Evolutionary conservation across 2,888 invertebrate species (phyloP).

Genomic region (Catocala sponsa): DNA sequence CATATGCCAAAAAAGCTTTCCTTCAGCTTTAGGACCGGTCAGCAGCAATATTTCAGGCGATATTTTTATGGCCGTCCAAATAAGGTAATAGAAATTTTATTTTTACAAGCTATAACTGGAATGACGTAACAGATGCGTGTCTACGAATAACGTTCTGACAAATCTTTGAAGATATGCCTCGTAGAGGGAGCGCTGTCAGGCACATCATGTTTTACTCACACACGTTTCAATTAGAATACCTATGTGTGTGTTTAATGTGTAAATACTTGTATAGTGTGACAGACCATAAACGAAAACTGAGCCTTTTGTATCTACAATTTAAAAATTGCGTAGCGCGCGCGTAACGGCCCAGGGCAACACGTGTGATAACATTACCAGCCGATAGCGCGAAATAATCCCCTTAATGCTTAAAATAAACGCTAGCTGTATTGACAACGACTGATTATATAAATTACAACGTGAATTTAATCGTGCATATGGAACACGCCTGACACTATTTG

Average conservation of each 20-base stretch:
- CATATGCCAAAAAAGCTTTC: slow-evolving; percentile 12
- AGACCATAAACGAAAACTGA: slow-evolving; percentile 7
- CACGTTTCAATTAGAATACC: slow-evolving; percentile 5
- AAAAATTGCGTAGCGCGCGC: slow-evolving; percentile 28
- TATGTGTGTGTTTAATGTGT: slow-evolving; percentile 4
- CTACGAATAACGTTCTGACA: slow-evolving; percentile 9
- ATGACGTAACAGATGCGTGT: slow-evolving; percentile 12
- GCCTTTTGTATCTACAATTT: slow-evolving; percentile 34
- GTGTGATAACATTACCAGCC: slow-evolving; percentile 60
- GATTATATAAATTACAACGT: slow-evolving; percentile 58
- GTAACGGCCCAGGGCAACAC: slow-evolving; percentile 49
- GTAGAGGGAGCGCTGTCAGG: neutral
- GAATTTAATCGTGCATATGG: slow-evolving; percentile 51
- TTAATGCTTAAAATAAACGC: slow-evolving; percentile 62
- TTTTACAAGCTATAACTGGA: slow-evolving; percentile 11
- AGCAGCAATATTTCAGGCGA: slow-evolving; percentile 19
- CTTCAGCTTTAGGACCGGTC: slow-evolving; percentile 13
- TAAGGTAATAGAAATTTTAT: slow-evolving; percentile 19
- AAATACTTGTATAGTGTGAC: neutral
- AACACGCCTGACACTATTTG: slow-evolving; percentile 27
- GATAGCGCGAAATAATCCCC: slow-evolving; percentile 65
- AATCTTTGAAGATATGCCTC: slow-evolving; percentile 8
- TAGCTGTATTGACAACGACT: slow-evolving; percentile 56
- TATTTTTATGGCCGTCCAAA: slow-evolving; percentile 23
- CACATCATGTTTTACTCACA: neutral